Evolutionary conservation across 2,888 invertebrate genomes (phyloP), one percentile per base, ranked within the genome.

Genomic region (Andrena flavipes): DNA sequence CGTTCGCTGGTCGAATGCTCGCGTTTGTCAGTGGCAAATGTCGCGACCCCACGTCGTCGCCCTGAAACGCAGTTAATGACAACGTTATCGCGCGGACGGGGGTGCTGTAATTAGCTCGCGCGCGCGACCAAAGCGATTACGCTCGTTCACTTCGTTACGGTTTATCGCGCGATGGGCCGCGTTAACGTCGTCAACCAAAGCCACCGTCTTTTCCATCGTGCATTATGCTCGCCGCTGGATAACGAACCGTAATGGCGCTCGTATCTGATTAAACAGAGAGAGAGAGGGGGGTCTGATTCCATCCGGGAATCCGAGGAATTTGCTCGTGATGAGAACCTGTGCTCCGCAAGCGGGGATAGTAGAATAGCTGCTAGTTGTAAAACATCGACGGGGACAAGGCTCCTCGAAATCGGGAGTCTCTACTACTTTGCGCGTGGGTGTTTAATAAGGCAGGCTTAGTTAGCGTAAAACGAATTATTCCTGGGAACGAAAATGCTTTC

Each of bases 231-330:
- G 42, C 64, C 80, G 23, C 64, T 13, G 51, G 51, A 70, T 80
- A 80, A 80, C 79, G 70, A 80, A 51, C 51, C 79, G 51, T 79
- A 80, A 80, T 80, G 70, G 79, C 60, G 30, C 16, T 30, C 26
- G 29, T 59, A 80, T 79, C 51, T 48, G 79, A 80, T 80, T 64
- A 80, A 80, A 72, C 63, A 35, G 13, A 48, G 10, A 29, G n/a
- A 33, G 35, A 2, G 35, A 0, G 35, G 23, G 26, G 56, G 6
- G 26, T 26, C 10, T 20, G 42, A 42, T 42, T 42, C 16, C 42
- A 42, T 16, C 42, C 42, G 42, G 8, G 42, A 48, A 74, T 74
- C 42, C 67, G 35, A 35, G 48, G 56, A 74, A 74, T 65, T 73
- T 65, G 48, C 59, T 59, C 6, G 29, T 23, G 30, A 33, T 59